Conservation (phyloP, 2,113 vertebrate species). For the Coptodon rendalli region DNA sequence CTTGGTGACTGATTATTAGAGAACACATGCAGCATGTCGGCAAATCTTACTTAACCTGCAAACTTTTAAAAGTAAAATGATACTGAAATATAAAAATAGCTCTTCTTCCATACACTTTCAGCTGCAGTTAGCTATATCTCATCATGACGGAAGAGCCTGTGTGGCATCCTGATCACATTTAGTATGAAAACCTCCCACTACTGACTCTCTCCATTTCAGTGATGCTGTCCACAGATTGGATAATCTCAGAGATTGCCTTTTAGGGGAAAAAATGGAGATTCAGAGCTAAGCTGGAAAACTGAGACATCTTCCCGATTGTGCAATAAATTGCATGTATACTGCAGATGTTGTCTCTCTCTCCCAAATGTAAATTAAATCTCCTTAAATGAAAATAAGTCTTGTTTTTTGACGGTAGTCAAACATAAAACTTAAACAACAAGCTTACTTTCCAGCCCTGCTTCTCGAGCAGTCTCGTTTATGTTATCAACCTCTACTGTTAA, state of each 20-base stretch:
- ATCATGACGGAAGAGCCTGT: background rate
- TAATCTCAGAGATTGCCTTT: background rate
- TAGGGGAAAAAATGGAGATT: background rate
- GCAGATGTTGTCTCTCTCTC: background rate
- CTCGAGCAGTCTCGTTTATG: background rate
- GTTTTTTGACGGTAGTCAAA: background rate
- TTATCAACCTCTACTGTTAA: background rate
- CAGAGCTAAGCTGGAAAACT: background rate
- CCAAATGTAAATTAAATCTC: background rate
- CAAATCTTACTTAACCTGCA: background rate
- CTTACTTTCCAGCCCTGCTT: background rate
- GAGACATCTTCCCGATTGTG: background rate
- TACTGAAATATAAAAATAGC: background rate
- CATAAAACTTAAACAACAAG: background rate
- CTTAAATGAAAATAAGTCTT: background rate
- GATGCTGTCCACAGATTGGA: background rate
- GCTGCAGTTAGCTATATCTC: background rate
- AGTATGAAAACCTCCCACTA: background rate
- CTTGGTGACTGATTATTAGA: background rate
- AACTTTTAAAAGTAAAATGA: background rate
- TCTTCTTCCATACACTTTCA: background rate
- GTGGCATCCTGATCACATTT: background rate
- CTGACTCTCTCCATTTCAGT: background rate
- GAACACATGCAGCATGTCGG: background rate
- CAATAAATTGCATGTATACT: background rate